Conservation (phyloP, 2,888 invertebrate genomes). For the Abrostola tripartita region DNA sequence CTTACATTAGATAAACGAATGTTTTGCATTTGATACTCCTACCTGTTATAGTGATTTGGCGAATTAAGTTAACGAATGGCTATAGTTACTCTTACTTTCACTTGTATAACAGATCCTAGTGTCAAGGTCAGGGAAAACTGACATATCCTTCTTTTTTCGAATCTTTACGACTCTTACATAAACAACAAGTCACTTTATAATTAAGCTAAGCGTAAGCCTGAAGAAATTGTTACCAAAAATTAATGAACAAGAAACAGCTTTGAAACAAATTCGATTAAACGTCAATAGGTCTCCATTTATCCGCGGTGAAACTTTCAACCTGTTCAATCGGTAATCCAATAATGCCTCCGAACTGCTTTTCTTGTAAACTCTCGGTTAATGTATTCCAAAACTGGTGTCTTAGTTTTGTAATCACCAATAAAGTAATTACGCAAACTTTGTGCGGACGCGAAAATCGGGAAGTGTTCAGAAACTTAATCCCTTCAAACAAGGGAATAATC, state of each 20-base stretch:
- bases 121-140: too few relatives aligned
- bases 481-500: conserved; percentile 82
- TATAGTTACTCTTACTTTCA: too few relatives aligned
- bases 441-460: conserved; percentile 66
- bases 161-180: too few relatives aligned
- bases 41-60: too few relatives aligned
- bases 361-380: conserved; percentile 62
- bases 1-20: too few relatives aligned
- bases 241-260: conserved; percentile 36
- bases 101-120: too few relatives aligned
- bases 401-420: conserved; percentile 71
- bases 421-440: conserved; percentile 72
- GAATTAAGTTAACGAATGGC: too few relatives aligned
- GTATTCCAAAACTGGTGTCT: conserved; percentile 66
- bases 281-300: conserved; percentile 52
- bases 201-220: not conserved
- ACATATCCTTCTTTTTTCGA: too few relatives aligned
- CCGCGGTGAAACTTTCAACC: conserved; percentile 54
- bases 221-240: conserved; percentile 26
- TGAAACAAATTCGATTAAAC: conserved; percentile 45
- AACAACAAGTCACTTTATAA: not conserved
- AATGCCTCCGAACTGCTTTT: conserved; percentile 60
- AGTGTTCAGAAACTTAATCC: conserved; percentile 74
- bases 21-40: too few relatives aligned
- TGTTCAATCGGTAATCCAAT: conserved; percentile 61